These are phyloP conservation scores for Bombus affinis DNA, from an alignment of 1,140 invertebrate species.

Conservation along the genomic window DNA sequence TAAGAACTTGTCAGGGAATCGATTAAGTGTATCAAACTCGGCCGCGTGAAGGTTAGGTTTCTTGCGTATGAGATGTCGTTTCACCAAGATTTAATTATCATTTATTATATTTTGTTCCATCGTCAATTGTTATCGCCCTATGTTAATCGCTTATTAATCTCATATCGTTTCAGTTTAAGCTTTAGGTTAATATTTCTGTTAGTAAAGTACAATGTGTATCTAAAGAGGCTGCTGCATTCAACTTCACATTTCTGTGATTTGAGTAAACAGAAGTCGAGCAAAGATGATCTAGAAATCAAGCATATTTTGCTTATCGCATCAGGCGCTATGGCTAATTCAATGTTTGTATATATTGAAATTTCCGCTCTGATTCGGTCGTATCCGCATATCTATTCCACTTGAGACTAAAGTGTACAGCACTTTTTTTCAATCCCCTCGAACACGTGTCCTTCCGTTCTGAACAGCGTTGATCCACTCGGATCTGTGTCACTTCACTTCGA, in stretches of 20 bases:
- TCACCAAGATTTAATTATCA: not conserved
- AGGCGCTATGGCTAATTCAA: no score
- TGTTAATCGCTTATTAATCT: not conserved
- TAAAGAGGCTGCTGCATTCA: not conserved
- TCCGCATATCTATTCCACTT: not conserved
- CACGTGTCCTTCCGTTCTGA: not conserved
- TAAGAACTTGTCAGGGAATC: not conserved
- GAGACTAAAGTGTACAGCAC: not conserved
- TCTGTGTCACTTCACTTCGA: not conserved
- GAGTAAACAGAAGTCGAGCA: no score
- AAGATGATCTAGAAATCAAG: not conserved
- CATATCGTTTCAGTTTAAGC: not conserved
- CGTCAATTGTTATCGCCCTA: not conserved
- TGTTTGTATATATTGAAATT: not conserved
- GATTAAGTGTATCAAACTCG: not conserved
- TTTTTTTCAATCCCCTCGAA: not conserved
- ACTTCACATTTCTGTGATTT: not conserved
- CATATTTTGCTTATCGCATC: no score
- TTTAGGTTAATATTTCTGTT: not conserved
- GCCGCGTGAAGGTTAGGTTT: not conserved
- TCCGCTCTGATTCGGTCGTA: not conserved
- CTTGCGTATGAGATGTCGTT: not conserved
- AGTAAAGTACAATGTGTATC: not conserved
- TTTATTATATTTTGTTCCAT: not conserved
- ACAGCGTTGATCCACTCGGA: not conserved